Evolutionary conservation across 1,140 invertebrate species (phyloP).

Genomic region (Conus betulinus): DNA sequence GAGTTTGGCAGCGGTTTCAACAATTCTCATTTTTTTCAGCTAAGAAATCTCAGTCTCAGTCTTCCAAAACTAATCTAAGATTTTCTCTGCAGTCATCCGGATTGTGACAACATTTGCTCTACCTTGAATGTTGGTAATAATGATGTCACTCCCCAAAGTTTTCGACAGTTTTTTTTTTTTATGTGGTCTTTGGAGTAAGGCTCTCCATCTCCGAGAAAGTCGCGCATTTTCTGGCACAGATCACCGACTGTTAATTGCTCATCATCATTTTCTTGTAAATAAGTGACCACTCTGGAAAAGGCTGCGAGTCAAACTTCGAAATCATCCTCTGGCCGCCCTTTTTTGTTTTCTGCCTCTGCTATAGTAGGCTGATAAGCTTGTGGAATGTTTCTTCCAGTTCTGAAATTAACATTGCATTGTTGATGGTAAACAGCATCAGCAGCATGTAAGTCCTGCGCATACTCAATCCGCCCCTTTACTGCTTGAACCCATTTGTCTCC

Average conservation of each 20-base stretch:
- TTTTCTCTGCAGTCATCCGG: conserved; percentile 1
- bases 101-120: conserved; percentile 37
- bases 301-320: background rate
- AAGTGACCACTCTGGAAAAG: conserved; percentile 24
- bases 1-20: no score
- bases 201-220: conserved; percentile 36
- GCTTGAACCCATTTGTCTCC: background rate
- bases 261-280: conserved; percentile 44
- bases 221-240: conserved; percentile 40
- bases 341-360: no score
- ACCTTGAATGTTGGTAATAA: conserved; percentile 39
- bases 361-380: no score
- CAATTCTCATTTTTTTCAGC: no score
- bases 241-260: conserved; percentile 47
- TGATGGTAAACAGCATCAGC: no score
- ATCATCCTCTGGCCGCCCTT: background rate
- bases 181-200: conserved; percentile 33
- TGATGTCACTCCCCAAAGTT: conserved; percentile 42
- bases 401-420: background rate
- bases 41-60: no score
- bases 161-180: conserved; percentile 41
- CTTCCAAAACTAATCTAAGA: conserved; percentile 29
- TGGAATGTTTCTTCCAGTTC: background rate
- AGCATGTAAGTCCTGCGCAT: background rate
- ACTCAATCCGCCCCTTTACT: background rate